Conservation (phyloP, 2,113 vertebrate genomes). For the Chlorodrepanis virens region DNA sequence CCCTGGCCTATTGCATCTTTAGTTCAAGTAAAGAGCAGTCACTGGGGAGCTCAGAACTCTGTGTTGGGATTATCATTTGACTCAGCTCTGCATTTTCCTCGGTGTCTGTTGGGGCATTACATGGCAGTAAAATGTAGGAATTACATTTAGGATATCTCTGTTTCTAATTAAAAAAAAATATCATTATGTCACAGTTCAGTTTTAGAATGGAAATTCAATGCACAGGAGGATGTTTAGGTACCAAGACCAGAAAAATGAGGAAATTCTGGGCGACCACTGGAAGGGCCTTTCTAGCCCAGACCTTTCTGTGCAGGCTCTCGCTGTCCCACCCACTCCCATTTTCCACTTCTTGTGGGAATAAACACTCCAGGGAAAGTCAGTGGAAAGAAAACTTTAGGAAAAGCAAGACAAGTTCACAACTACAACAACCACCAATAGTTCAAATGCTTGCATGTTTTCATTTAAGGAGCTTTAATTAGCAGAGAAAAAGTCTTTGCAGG, state of each 20-base stretch:
- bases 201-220: constrained; percentile 63
- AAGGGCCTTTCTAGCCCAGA: background rate
- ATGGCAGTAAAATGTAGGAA: constrained; percentile 34
- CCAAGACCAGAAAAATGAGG: constrained; percentile 38
- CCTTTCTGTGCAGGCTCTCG: background rate
- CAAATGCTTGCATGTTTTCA: constrained; percentile 29
- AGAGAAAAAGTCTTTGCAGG: constrained; percentile 50
- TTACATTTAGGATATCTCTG: constrained; percentile 25
- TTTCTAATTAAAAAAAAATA: constrained; percentile 25
- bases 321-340: background rate
- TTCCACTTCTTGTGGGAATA: constrained; percentile 55
- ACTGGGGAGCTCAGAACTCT: constrained; percentile 26
- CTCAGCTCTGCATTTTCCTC: constrained; percentile 41
- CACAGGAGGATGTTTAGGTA: constrained; percentile 8
- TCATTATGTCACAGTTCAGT: constrained; percentile 12
- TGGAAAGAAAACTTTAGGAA: constrained; percentile 54
- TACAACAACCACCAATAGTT: constrained; percentile 34
- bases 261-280: background rate
- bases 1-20: background rate
- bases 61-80: constrained; percentile 32
- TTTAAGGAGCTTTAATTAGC: constrained; percentile 56
- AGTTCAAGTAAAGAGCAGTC: constrained; percentile 45
- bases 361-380: constrained; percentile 15
- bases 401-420: constrained; percentile 36
- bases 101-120: constrained; percentile 51